A percentile compares a stretch with the other conserved stretches of the same genome.
Conservation (phyloP, 2,113 vertebrate genomes). For the Bathybates hornii region DNA sequence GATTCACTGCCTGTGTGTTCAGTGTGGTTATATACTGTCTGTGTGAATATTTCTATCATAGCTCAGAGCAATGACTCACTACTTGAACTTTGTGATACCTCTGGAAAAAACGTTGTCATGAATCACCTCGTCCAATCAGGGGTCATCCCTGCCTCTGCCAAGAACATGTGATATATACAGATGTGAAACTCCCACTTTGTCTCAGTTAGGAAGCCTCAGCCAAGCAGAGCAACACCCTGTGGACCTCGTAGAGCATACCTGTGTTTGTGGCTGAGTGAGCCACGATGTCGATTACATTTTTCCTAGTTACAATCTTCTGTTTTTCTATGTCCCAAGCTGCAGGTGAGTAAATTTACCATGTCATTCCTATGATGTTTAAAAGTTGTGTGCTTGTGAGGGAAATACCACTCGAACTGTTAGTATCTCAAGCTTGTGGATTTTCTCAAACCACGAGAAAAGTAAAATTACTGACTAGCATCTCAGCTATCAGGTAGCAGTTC, state of each 20-base stretch:
- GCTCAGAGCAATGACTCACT: background rate
- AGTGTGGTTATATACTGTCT: background rate
- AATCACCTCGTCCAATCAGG: background rate
- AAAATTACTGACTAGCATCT: background rate
- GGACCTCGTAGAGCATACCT: background rate
- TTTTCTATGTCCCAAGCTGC: background rate
- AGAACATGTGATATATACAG: background rate
- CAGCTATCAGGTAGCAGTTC: background rate
- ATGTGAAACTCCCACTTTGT: slow-evolving; percentile 16
- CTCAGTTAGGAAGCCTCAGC: background rate
- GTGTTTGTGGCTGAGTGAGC: background rate
- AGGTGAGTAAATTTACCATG: background rate
- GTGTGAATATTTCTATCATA: background rate
- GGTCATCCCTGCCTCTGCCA: no score
- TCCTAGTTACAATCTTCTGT: background rate
- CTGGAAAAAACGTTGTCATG: background rate
- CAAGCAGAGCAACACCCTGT: background rate
- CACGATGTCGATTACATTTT: slow-evolving; percentile 8
- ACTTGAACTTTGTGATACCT: background rate
- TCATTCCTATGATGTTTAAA: background rate
- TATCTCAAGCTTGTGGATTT: background rate
- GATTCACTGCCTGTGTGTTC: background rate
- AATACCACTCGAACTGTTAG: rapidly evolving
- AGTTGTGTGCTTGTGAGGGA: background rate
- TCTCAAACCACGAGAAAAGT: no score